Evolutionary conservation across 1,140 invertebrate species (phyloP), one percentile per base, ranked within the genome.

Genomic region (Linepithema humile): DNA sequence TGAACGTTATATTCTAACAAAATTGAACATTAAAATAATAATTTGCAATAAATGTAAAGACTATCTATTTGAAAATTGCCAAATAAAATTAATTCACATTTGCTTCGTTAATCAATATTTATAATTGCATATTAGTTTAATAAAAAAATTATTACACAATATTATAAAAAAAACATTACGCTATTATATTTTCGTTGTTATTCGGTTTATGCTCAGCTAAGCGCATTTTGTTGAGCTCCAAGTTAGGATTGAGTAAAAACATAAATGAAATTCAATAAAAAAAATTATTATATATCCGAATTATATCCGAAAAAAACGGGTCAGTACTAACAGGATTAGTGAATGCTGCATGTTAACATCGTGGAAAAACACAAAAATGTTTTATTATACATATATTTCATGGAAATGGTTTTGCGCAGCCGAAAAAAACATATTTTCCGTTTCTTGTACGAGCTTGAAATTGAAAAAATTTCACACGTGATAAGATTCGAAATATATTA

Each of bases 401-500:
- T 29, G 53, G n/a, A 43, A 62, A 62, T 38, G 20, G 20, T 45
- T 43, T 43, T 9, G 17, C n/a, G n/a, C 20, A 38, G 55, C 9
- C 9, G 23, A 62, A 75, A 83, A 17, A 75, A 35, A 40, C 57
- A 75, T 23, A 74, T 75, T 50, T 35, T 38, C 15, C 23, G 2
- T 32, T 20, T 2, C 60, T 38, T 29, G 12, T 7, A 23, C 12
- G 10, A 74, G 43, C 59, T 12, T 26, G 17, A 40, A 26, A 7
- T 26, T 9, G 23, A 17, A 17, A 7, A 40, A 32, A 40, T 43
- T 43, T 40, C 29, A 74, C 35, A 29, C 20, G 23, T n/a, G 40
- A 64, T 20, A 64, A 60, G 12, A 43, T 45, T 64, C 29, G n/a
- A 83, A 83, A 83, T 77, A 10, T 77, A 74, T 20, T 59, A 65